phyloP scores from a whole-genome alignment of 2,888 invertebrate species.

The Drosophila nigritarsus region DNA sequence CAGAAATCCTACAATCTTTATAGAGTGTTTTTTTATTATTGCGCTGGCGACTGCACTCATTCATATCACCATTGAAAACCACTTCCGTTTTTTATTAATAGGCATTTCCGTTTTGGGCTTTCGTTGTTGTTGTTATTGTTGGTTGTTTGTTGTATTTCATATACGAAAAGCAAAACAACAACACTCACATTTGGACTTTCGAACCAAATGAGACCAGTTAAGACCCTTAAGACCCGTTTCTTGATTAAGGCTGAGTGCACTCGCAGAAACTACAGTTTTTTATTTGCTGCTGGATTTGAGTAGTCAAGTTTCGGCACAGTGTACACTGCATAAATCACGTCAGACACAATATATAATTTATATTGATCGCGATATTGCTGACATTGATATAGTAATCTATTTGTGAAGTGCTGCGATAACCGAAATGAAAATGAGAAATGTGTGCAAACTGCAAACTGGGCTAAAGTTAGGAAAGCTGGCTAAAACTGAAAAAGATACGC shows the following conservation, averaged over 20 bases:
- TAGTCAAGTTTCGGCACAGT: background rate
- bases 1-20: conserved; percentile 18
- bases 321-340: conserved; percentile 40
- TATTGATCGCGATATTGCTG: conserved; percentile 35
- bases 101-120: conserved; percentile 60
- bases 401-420: conserved; percentile 28
- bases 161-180: conserved; percentile 17
- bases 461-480: background rate
- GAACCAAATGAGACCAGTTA: conserved; percentile 14
- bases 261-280: background rate
- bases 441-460: conserved; percentile 1
- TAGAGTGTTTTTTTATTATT: conserved; percentile 15
- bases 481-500: conserved; percentile 7
- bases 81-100: conserved; percentile 70
- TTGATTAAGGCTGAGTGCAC: conserved; percentile 7
- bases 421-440: conserved; percentile 20
- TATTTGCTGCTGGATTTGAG: background rate
- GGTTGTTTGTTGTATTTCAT: conserved; percentile 12
- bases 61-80: conserved; percentile 60
- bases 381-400: conserved; percentile 39
- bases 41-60: conserved; percentile 33
- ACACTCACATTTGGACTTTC: conserved; percentile 43
- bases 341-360: conserved; percentile 35
- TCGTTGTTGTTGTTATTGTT: conserved; percentile 19
- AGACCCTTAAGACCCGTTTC: conserved; percentile 37